phyloP scores from a whole-genome alignment of 2,888 invertebrate genomes.

The Brenthis hecate region DNA sequence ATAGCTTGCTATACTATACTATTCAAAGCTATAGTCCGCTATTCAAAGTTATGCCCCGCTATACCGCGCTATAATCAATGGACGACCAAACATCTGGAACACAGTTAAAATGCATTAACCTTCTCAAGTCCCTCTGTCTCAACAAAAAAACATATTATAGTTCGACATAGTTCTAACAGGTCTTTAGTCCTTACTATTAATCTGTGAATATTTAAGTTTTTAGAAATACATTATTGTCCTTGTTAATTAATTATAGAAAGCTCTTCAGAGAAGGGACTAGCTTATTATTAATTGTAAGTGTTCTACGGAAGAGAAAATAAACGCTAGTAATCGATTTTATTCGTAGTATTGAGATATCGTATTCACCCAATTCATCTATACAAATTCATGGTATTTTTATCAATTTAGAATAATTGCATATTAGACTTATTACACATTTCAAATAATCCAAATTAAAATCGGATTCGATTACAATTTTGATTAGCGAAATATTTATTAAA shows the following conservation, averaged over 20 bases:
- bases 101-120: constrained; percentile 18
- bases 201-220: constrained; percentile 3
- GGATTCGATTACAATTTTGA: not conserved
- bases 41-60: no score
- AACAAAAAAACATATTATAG: constrained; percentile 7
- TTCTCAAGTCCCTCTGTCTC: constrained; percentile 7
- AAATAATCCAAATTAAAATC: not conserved
- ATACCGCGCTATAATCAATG: not conserved
- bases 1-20: no score
- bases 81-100: not conserved
- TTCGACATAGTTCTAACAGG: constrained; percentile 13
- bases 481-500: not conserved
- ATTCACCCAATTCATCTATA: constrained; percentile 1
- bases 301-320: not conserved
- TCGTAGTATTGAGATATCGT: constrained; percentile 12
- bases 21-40: no score
- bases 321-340: constrained; percentile 1
- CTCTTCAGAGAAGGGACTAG: constrained; percentile 24
- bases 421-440: not conserved
- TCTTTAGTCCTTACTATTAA: constrained; percentile 8
- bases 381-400: not conserved
- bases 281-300: constrained; percentile 8
- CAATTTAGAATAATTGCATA: not conserved
- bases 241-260: constrained; percentile 21
- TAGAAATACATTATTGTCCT: constrained; percentile 24